These are phyloP conservation scores for Leucophora obtusa DNA, from an alignment of 2,888 invertebrate genomes.

Conservation along the genomic window DNA sequence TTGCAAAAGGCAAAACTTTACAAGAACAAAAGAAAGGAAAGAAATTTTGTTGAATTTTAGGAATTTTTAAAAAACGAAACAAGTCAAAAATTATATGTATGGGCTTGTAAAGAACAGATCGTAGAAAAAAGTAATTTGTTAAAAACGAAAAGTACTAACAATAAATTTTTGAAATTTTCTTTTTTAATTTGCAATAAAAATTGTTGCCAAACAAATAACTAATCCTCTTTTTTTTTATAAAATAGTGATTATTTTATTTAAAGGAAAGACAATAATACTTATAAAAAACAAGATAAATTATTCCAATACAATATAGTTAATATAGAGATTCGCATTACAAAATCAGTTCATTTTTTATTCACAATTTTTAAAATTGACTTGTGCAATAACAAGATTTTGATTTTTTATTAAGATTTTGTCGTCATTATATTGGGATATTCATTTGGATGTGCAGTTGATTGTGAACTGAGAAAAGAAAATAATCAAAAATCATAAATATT, in stretches of 20 bases:
- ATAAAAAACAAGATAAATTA: neutral
- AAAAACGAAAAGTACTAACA: too few relatives aligned
- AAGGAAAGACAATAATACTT: neutral
- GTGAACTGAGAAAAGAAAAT: neutral
- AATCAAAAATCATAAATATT: neutral
- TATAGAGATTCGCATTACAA: constrained; percentile 10
- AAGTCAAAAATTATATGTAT: too few relatives aligned
- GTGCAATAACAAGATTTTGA: constrained; percentile 12
- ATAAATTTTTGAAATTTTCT: neutral
- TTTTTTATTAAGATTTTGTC: constrained; percentile 18
- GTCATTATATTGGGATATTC: constrained; percentile 15
- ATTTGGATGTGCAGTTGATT: neutral
- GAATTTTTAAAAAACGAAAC: too few relatives aligned
- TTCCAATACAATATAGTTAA: neutral
- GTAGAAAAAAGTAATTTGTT: too few relatives aligned
- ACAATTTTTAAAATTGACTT: constrained; percentile 23
- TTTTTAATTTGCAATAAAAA: too few relatives aligned
- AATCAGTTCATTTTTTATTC: constrained; percentile 9
- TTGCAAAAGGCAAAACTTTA: too few relatives aligned
- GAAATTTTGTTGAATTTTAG: too few relatives aligned
- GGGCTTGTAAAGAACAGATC: too few relatives aligned
- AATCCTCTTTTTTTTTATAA: neutral
- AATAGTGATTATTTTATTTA: neutral
- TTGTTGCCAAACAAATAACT: neutral
- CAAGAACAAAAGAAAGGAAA: too few relatives aligned